A percentile compares a stretch with the other conserved stretches of the same genome.
phyloP scores from a whole-genome alignment of 2,888 invertebrate genomes.

The Conomelus anceps region DNA sequence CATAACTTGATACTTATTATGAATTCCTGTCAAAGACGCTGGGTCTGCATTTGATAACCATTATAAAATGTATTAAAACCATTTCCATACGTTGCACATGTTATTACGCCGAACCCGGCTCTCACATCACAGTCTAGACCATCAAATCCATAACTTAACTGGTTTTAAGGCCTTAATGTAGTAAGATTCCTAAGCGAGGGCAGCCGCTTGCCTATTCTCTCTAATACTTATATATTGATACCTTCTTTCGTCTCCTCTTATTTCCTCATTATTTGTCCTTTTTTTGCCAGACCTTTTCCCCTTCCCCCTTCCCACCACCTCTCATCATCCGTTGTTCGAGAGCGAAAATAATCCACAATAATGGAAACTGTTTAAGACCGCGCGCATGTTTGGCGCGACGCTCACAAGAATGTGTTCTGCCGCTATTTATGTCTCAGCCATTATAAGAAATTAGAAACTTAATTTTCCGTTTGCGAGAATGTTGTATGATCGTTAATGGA shows the following conservation, averaged over 20 bases:
- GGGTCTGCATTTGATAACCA: constrained; percentile 20
- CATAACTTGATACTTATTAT: constrained; percentile 14
- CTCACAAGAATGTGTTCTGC: not conserved
- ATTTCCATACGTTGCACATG: constrained; percentile 27
- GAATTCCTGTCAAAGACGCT: constrained; percentile 25
- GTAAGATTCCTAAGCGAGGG: not conserved
- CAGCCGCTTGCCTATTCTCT: not conserved
- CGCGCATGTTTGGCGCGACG: too few relatives aligned
- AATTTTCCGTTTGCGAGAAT: not conserved
- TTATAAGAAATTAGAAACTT: not conserved
- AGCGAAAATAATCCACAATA: not conserved
- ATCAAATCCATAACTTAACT: constrained; percentile 25
- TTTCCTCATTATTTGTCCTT: not conserved
- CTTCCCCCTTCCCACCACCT: not conserved
- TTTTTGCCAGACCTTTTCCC: not conserved
- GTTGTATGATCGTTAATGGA: not conserved
- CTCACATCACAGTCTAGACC: constrained; percentile 6
- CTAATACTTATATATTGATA: not conserved
- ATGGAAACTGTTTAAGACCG: not conserved
- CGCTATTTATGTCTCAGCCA: not conserved
- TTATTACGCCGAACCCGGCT: constrained; percentile 15
- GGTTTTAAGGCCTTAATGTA: constrained; percentile 19
- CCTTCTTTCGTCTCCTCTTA: not conserved
- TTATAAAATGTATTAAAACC: constrained; percentile 25
- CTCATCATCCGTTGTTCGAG: not conserved